These are phyloP conservation scores for Tragelaphus imberbis DNA, from an alignment of 2,113 vertebrate species.

Conservation along the genomic window DNA sequence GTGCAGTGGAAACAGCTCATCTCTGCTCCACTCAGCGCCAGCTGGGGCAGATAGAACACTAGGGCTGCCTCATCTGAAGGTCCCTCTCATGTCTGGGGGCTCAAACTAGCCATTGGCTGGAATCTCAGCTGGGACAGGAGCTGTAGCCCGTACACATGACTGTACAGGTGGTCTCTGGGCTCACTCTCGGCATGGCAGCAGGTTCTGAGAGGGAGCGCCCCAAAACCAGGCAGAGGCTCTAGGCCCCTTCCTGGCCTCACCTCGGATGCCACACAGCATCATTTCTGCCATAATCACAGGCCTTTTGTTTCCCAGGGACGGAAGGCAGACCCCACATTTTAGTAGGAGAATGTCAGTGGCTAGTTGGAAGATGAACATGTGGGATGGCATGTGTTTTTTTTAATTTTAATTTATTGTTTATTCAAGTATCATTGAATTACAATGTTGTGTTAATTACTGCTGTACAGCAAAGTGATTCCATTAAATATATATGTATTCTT, in stretches of 20 bases:
- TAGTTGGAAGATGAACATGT: neutral
- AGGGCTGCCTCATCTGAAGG: neutral
- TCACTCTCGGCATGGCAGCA: neutral
- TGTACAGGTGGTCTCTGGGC: neutral
- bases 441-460: neutral
- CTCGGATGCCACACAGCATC: neutral
- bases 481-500: neutral
- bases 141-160: too few relatives aligned
- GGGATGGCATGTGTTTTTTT: neutral
- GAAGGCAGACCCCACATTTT: neutral
- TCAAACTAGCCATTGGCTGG: neutral
- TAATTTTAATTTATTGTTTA: neutral
- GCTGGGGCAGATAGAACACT: neutral
- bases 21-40: neutral
- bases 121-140: neutral
- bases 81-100: neutral
- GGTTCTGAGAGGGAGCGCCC: neutral
- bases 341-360: neutral
- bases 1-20: neutral
- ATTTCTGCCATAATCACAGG: neutral
- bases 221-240: neutral
- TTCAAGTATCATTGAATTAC: neutral
- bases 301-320: too few relatives aligned
- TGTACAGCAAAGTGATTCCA: neutral
- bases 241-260: neutral